phyloP scores from a whole-genome alignment of 2,888 invertebrate species.

The Pecten maximus region DNA sequence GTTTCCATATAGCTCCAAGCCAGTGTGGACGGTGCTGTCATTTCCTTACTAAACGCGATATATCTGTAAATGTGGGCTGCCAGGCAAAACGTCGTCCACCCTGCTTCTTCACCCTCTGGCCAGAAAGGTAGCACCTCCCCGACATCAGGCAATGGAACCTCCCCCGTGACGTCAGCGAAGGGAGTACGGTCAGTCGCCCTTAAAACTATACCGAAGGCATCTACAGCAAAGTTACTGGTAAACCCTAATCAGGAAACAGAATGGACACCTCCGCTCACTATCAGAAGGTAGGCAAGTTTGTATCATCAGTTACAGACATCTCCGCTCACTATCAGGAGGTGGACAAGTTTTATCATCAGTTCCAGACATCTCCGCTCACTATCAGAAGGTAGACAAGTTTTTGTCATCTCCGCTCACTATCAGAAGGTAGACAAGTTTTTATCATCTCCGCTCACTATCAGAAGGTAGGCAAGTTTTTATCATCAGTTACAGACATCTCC shows the following conservation, averaged over 20 bases:
- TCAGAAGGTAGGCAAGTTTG: neutral
- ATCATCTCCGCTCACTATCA: no score
- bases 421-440: no score
- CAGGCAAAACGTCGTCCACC: slow-evolving; percentile 1
- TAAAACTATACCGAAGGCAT: neutral
- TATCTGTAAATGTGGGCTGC: slow-evolving; percentile 16
- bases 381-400: no score
- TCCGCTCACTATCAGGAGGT: no score
- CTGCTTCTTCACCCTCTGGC: neutral
- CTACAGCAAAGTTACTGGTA: neutral
- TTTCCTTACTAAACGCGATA: neutral
- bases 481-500: no score
- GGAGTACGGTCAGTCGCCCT: neutral
- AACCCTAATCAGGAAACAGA: neutral
- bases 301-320: no score
- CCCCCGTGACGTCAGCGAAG: slow-evolving; percentile 16
- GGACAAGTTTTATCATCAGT: no score
- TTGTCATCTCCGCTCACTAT: no score
- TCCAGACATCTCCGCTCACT: no score
- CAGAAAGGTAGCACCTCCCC: neutral
- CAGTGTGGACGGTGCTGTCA: neutral
- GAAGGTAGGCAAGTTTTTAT: no score
- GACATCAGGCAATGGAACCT: neutral
- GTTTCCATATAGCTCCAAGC: neutral
- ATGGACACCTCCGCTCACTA: neutral